Conservation (phyloP, 1,140 invertebrate genomes). For the Penaeus indicus region DNA sequence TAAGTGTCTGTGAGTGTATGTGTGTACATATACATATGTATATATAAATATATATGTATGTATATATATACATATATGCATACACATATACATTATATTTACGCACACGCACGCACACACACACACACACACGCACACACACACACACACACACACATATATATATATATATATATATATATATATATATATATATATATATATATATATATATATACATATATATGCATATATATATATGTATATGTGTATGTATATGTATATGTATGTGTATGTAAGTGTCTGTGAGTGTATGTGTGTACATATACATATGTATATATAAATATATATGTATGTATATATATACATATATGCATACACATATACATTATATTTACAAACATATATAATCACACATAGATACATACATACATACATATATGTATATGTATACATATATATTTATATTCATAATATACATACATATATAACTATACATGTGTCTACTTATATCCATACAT, state of each 20-base stretch:
- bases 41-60: neutral
- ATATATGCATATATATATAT: too few species aligned
- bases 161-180: neutral
- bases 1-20: neutral
- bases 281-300: too few species aligned
- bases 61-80: slow-evolving; percentile 35
- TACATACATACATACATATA: too few species aligned
- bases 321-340: slow-evolving; percentile 36
- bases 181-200: neutral
- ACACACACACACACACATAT: neutral
- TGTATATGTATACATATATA: too few species aligned
- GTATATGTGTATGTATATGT: too few species aligned
- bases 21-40: neutral
- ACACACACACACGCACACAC: neutral
- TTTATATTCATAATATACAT: too few species aligned
- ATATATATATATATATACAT: too few species aligned
- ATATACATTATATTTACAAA: neutral
- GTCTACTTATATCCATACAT: too few species aligned
- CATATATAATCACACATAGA: too few species aligned
- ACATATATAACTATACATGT: too few species aligned
- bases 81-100: slow-evolving; percentile 14
- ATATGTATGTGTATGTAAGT: too few species aligned
- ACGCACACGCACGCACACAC: neutral
- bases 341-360: slow-evolving; percentile 35
- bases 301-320: slow-evolving; percentile 31